Evolutionary conservation across 2,888 invertebrate species (phyloP).

Genomic region (Aproaerema taeniolella): DNA sequence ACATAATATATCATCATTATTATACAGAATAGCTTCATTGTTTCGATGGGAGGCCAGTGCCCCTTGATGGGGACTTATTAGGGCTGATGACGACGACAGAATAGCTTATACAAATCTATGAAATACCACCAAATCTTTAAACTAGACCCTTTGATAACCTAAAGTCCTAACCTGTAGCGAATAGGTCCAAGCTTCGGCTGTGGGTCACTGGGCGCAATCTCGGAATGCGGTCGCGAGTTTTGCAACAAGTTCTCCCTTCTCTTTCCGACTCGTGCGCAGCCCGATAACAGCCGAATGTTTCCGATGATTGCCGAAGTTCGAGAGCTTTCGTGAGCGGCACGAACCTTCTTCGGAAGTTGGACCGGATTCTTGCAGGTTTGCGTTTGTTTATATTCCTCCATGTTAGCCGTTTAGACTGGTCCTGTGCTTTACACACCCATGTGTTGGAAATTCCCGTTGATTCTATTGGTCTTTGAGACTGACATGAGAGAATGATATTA

Average conservation of each 20-base stretch:
- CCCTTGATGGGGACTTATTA: too few species aligned
- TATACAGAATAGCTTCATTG: too few species aligned
- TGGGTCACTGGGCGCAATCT: constrained; percentile 68
- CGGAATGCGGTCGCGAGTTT: constrained; percentile 68
- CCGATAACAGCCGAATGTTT: constrained; percentile 30
- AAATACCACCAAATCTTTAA: too few species aligned
- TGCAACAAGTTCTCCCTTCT: constrained; percentile 65
- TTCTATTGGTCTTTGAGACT: too few species aligned
- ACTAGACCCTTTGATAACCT: constrained; percentile 8
- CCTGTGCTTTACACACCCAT: too few species aligned
- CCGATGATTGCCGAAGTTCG: constrained; percentile 29
- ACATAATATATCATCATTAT: too few species aligned
- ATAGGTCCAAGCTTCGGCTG: constrained; percentile 43
- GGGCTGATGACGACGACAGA: too few species aligned
- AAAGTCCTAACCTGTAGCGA: constrained; percentile 21
- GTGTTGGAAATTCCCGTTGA: too few species aligned
- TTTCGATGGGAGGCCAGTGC: too few species aligned
- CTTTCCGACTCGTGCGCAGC: constrained; percentile 34
- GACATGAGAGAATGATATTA: too few species aligned
- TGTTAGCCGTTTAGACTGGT: neutral
- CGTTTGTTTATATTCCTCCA: constrained; percentile 28
- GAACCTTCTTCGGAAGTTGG: constrained; percentile 51
- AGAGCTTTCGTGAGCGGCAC: constrained; percentile 32
- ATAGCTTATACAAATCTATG: too few species aligned
- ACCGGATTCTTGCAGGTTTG: constrained; percentile 43